Conservation (phyloP, 1,140 invertebrate species). For the Orchesella cincta region DNA sequence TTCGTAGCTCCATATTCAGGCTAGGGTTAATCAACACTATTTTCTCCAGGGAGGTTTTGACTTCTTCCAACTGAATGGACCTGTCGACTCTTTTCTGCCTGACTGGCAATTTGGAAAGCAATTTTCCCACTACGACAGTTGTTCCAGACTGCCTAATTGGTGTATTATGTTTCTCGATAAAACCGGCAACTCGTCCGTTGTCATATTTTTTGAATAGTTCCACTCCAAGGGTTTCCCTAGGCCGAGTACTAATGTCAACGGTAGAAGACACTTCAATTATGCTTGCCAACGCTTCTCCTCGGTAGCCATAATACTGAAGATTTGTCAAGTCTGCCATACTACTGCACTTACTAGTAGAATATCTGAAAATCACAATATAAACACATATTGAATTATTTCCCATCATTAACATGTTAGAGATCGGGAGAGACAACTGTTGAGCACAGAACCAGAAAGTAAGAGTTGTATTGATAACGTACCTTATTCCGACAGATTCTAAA, state of each 20-base stretch:
- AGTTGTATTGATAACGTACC: constrained; percentile 26
- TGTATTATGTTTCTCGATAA: background rate
- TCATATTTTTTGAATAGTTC: background rate
- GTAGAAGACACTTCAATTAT: constrained; percentile 61
- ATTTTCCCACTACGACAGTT: constrained; percentile 65
- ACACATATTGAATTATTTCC: background rate
- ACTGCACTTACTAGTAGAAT: constrained; percentile 67
- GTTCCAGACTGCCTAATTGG: constrained; percentile 59
- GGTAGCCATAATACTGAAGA: constrained; percentile 63
- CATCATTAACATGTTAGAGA: too few species aligned
- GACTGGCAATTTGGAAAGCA: constrained; percentile 66
- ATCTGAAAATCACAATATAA: constrained; percentile 54
- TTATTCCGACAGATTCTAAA: constrained; percentile 11
- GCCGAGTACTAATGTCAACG: constrained; percentile 63
- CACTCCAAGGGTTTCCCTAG: constrained; percentile 9
- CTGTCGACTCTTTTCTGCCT: constrained; percentile 61
- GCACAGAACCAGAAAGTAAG: background rate
- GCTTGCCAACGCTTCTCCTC: constrained; percentile 68
- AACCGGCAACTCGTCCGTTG: background rate
- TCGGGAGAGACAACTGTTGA: background rate
- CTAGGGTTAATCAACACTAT: constrained; percentile 63
- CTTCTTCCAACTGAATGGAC: constrained; percentile 62
- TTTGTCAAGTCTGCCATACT: constrained; percentile 59
- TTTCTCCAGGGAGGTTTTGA: constrained; percentile 62
- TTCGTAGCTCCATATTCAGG: constrained; percentile 64